phyloP scores from a whole-genome alignment of 2,113 vertebrate species.

The Macaca fascicularis region T2T-MFA8v1.1 NC_088386.1:105549001-105549500 shows the following conservation, averaged over 20 bases:
- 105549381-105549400: slow-evolving; percentile 85
- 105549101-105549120: slow-evolving; percentile 98
- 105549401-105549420: slow-evolving; percentile 81
- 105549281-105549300: slow-evolving; percentile 98
- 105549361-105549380: slow-evolving; percentile 86
- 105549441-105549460: slow-evolving; percentile 88
- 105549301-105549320: slow-evolving; percentile 98
- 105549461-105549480: slow-evolving; percentile 80
- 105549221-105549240: slow-evolving; percentile 84
- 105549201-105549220: slow-evolving; percentile 84
- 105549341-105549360: slow-evolving; percentile 85
- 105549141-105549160: slow-evolving; percentile 92
- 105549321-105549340: slow-evolving; percentile 96
- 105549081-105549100: slow-evolving; percentile 94
- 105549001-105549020: slow-evolving; percentile 70
- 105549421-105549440: slow-evolving; percentile 87
- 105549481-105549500: slow-evolving; percentile 76
- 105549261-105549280: slow-evolving; percentile 94
- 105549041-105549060: slow-evolving; percentile 87
- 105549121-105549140: slow-evolving; percentile 93
- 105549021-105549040: slow-evolving; percentile 86
- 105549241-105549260: slow-evolving; percentile 88
- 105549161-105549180: slow-evolving; percentile 88
- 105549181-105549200: slow-evolving; percentile 90
- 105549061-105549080: slow-evolving; percentile 90